Evolutionary conservation across 2,888 invertebrate genomes (phyloP), one percentile per base, ranked within the genome.

Genomic region (Apantesis nais): DNA sequence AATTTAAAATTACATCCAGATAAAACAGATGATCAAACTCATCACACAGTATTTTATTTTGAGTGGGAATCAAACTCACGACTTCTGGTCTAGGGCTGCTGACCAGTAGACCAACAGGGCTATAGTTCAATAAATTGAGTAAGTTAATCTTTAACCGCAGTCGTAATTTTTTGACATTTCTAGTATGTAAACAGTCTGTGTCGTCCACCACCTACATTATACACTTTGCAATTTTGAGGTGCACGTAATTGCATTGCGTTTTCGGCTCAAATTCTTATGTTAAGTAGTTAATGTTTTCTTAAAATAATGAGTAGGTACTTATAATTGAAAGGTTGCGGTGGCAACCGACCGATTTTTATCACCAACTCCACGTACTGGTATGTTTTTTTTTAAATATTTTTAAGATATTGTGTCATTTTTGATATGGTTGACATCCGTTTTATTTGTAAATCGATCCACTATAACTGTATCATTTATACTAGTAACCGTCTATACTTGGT

Each of bases 191-290:
- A 37, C 63, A 60, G 12, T 70, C 3, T 74, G n/a, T 72, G 83
- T 74, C 55, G 31, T 29, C 68, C 72, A 69, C 79, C 81, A 82
- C 79, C 81, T 73, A 80, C 81, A 87, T 88, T 84, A 89, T 86
- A 85, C 86, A 86, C 86, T 86, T 88, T 77, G 89, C 90, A 91
- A 92, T 92, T 92, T 90, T 84, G 88, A 86, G 86, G 81, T 74
- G 82, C 82, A 78, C 79, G 87, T 92, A 93, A 93, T 93, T 92
- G 88, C 89, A 86, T 85, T 85, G 89, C 87, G 84, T 87, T 90
- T 88, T 89, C 85, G 83, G 82, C 86, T 87, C 85, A 87, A 90
- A 90, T 88, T 89, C 89, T 90, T 90, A 88, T 89, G 88, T 89
- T 91, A 92, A 89, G 85, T 84, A 89, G 87, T 87, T 87, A 88